Conservation (phyloP, 2,888 invertebrate genomes). For the Chrysina gloriosa region DNA sequence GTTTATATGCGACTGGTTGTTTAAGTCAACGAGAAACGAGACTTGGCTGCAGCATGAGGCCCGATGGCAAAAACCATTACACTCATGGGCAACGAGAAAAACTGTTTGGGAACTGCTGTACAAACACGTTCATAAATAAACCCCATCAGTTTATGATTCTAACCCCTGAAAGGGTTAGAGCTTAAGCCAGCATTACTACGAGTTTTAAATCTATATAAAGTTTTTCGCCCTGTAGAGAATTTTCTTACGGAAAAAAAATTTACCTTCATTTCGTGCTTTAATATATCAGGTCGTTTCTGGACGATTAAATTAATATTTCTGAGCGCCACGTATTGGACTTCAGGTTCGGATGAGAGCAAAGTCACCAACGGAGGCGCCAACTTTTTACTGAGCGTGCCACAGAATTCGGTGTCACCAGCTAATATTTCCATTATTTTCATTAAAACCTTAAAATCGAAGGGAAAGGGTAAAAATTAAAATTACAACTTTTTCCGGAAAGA, state of each 20-base stretch:
- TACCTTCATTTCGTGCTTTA: conserved; percentile 99
- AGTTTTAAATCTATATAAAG: no score
- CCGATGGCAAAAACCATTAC: no score
- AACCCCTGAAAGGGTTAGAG: no score
- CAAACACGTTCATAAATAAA: no score
- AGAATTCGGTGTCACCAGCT: conserved; percentile 92
- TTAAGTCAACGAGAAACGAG: no score
- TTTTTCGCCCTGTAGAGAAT: no score
- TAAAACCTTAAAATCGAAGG: conserved; percentile 69
- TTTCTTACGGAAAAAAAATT: conserved; percentile 25
- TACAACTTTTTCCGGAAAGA: not conserved
- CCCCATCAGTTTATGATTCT: no score
- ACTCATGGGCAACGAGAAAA: no score
- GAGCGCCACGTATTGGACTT: conserved; percentile 98
- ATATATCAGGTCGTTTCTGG: conserved; percentile 97
- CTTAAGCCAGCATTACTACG: no score
- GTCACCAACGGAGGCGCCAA: conserved; percentile 99
- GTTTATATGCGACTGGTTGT: no score
- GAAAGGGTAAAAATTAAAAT: not conserved
- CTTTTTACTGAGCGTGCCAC: conserved; percentile 93
- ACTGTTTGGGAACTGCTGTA: no score
- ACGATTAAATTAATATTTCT: conserved; percentile 99
- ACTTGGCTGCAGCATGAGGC: no score
- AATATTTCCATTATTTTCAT: conserved; percentile 99
- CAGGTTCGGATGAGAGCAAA: conserved; percentile 96